Percentiles rank a stretch among this genome's conserved stretches.
These are phyloP conservation scores for Morinoia aosen DNA, from an alignment of 2,888 invertebrate genomes.

Conservation along the genomic window DNA sequence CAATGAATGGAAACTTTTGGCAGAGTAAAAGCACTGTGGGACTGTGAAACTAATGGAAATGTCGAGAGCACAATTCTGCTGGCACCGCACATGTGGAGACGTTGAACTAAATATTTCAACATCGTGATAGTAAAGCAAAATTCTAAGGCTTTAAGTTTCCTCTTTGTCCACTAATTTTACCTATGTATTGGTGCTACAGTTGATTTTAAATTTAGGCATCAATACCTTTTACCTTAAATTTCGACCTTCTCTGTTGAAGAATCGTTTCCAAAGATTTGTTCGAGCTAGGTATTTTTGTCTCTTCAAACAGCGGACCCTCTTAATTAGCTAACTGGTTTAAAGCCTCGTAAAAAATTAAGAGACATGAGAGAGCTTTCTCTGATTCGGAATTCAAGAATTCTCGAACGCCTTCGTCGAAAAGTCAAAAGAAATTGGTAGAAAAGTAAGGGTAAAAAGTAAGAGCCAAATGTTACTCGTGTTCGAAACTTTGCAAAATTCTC, in stretches of 20 bases:
- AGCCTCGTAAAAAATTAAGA: background rate
- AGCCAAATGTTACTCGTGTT: background rate
- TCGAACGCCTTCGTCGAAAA: background rate
- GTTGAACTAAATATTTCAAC: no score
- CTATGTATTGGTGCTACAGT: background rate
- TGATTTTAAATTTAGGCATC: background rate
- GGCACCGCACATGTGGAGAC: no score
- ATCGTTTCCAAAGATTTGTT: background rate
- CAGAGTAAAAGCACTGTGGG: no score
- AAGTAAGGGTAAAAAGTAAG: background rate
- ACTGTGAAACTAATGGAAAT: no score
- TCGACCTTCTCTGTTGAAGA: background rate
- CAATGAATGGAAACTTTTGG: no score
- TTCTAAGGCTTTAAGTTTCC: no score
- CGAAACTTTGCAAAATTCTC: background rate
- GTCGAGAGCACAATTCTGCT: no score
- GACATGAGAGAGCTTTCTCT: conserved; percentile 12
- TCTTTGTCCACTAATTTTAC: background rate
- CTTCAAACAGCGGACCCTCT: background rate
- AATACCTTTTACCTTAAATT: background rate
- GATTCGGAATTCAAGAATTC: background rate
- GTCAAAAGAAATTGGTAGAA: background rate
- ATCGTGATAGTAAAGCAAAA: no score
- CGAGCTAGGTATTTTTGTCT: background rate
- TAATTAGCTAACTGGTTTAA: conserved; percentile 9